Evolutionary conservation across 2,888 invertebrate species (phyloP).

Genomic region (Sphinx pinastri): DNA sequence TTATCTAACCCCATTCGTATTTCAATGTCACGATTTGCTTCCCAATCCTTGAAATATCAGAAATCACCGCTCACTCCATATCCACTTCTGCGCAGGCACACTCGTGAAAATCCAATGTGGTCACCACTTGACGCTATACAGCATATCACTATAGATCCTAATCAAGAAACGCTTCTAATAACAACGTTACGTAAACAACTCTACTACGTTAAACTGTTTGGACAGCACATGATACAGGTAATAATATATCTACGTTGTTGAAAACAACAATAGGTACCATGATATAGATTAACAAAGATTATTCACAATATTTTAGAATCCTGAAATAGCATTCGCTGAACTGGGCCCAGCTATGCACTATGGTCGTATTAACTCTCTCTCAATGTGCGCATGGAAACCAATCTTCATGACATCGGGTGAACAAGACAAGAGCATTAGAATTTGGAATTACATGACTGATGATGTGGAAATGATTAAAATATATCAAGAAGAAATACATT

Average conservation of each 20-base stretch:
- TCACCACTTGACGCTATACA: conserved; percentile 81
- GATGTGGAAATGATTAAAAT: conserved; percentile 90
- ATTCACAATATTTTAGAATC: conserved; percentile 61
- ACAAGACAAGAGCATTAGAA: conserved; percentile 91
- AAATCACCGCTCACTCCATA: not conserved
- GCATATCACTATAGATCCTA: conserved; percentile 83
- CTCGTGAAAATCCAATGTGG: conserved; percentile 74
- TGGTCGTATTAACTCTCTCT: conserved; percentile 90
- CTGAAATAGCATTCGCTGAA: conserved; percentile 85
- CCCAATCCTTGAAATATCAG: not conserved
- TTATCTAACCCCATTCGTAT: too few species aligned
- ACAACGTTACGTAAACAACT: conserved; percentile 89
- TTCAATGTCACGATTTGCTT: too few species aligned
- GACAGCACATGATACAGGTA: conserved; percentile 82
- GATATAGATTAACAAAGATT: not conserved
- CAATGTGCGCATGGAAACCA: conserved; percentile 95
- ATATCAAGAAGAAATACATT: conserved; percentile 92
- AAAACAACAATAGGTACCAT: not conserved
- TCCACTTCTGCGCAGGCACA: conserved; percentile 55
- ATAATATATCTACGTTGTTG: not conserved
- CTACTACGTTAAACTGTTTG: conserved; percentile 87
- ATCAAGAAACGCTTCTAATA: conserved; percentile 85
- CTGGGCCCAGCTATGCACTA: conserved; percentile 91
- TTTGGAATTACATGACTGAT: conserved; percentile 96
- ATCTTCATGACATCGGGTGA: conserved; percentile 93